Base-by-base conservation (phyloP, 35 echinoderm and acorn worm genomes). In the Amphiura filiformis region DNA sequence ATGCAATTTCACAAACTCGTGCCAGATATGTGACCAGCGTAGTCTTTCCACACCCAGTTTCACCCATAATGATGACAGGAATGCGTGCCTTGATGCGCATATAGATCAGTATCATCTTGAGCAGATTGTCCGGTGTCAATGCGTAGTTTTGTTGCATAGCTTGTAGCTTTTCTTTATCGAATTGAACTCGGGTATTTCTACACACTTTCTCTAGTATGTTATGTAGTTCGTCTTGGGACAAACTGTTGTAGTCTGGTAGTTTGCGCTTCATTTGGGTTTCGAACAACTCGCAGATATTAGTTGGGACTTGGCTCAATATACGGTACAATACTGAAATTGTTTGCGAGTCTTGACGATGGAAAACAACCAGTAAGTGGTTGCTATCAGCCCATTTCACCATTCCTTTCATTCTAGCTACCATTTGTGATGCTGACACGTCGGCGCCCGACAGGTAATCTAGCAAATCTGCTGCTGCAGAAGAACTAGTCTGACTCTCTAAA, bases 341-440 rank as follows among this genome's bases (percentile, higher is more conserved):
- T 76, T 87, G 85, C 22, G 85, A 76, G 75, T 87, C 85, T 78
- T 87, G 85, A 22, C 75, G 85, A 32, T 87, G 64, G 34, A 87
- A 87, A 14, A 87, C 70, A 76, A 87, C 85, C 76, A 87, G 36
- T 30, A 87, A 38, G 39, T 87, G 85, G 38, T 87, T 87, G 42
- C 85, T 87, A 17, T 87, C 85, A 40, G 85, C 85, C 85, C 85
- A 87, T 38, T 87, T 65, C 17, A 87, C 85, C 85, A 87, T 87
- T 65, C 85, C 85, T 39, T 87, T 32, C 35, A 87, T 75, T 31
- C 85, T 34, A 17, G 32, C 75, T 38, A 87, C 85, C 85, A 87
- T 87, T 77, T 87, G 64, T 13, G 39, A 39, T 0, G 85, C 85
- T 3, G 85, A 76, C 1, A 87, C 75, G 14, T 35, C 20, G 18